A percentile compares a stretch with the other conserved stretches of the same genome.
phyloP scores from a whole-genome alignment of 2,888 invertebrate genomes.

The Rhagophthalmus giganteus region DNA sequence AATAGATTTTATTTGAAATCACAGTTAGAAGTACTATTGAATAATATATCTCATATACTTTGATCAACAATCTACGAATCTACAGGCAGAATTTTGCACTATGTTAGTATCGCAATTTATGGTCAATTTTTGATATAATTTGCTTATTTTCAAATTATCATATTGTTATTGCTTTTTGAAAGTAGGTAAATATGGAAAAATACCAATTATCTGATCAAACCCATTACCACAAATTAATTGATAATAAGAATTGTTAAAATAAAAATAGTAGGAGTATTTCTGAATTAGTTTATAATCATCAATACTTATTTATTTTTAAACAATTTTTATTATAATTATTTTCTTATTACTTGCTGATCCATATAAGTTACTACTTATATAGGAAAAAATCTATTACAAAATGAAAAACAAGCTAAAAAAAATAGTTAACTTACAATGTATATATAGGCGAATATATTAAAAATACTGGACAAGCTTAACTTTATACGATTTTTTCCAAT shows the following conservation, averaged over 20 bases:
- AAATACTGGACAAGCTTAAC: neutral
- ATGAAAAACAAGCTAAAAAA: neutral
- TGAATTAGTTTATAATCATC: too few relatives aligned
- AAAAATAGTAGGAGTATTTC: too few relatives aligned
- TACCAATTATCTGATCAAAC: too few relatives aligned
- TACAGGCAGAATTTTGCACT: conserved; percentile 21
- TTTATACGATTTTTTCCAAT: neutral
- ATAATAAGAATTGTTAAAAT: too few relatives aligned
- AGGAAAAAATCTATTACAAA: neutral
- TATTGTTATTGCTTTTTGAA: neutral
- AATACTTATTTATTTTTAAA: neutral
- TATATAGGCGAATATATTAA: neutral
- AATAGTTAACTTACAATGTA: too few relatives aligned
- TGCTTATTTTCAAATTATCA: too few relatives aligned
- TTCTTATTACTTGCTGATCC: neutral
- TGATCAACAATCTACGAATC: conserved; percentile 12
- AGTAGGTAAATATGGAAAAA: too few relatives aligned
- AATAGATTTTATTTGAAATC: conserved; percentile 47
- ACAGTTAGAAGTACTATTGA: conserved; percentile 48
- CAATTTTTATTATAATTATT: neutral
- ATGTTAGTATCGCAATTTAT: conserved; percentile 2
- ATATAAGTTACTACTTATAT: neutral
- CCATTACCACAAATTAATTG: too few relatives aligned
- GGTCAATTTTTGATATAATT: too few relatives aligned
- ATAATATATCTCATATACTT: too few relatives aligned